phyloP scores from a whole-genome alignment of 2,113 vertebrate genomes.

The Dasypus novemcinctus region DNA sequence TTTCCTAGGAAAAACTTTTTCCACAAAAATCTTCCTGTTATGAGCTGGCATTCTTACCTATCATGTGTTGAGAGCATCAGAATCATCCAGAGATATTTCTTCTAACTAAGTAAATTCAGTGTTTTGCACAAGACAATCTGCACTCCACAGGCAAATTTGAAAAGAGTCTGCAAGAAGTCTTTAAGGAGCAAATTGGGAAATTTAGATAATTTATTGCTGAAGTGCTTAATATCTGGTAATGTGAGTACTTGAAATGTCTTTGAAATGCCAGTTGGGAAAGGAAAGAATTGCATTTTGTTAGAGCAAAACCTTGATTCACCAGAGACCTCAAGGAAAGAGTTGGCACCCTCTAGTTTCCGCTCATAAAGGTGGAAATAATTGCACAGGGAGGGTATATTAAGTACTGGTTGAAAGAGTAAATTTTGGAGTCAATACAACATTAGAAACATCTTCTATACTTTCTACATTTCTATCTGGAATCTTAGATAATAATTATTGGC shows the following conservation, averaged over 20 bases:
- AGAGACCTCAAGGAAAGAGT: conserved; percentile 31
- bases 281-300: conserved; percentile 51
- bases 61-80: not conserved
- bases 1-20: not conserved
- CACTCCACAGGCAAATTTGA: conserved; percentile 35
- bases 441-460: not conserved
- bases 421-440: not conserved
- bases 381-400: conserved; percentile 9
- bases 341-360: not conserved
- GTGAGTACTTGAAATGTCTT: conserved; percentile 66
- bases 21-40: not conserved
- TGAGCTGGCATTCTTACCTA: not conserved
- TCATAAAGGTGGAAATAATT: conserved; percentile 31
- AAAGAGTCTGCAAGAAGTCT: conserved; percentile 59
- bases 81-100: conserved; percentile 4
- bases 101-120: not conserved
- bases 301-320: conserved; percentile 56
- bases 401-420: not conserved
- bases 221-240: conserved; percentile 75
- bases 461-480: not conserved
- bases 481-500: not conserved
- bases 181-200: conserved; percentile 74
- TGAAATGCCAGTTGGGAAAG: conserved; percentile 63
- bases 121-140: not conserved
- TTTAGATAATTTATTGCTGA: conserved; percentile 74